Evolutionary conservation across 2,113 vertebrate genomes (phyloP).

Genomic region (Herpailurus yagouaroundi): DNA sequence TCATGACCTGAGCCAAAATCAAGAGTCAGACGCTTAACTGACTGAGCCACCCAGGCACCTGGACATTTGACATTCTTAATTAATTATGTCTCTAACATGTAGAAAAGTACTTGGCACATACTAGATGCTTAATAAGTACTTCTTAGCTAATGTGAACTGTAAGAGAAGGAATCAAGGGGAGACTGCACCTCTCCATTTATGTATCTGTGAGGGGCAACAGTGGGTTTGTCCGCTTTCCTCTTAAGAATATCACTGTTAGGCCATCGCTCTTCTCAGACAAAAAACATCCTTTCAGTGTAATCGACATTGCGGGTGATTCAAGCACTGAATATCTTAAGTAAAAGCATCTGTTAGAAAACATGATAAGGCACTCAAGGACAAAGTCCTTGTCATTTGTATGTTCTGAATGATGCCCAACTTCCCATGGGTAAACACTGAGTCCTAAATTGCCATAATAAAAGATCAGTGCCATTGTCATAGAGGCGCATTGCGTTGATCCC

Average conservation of each 20-base stretch:
- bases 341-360: constrained; percentile 53
- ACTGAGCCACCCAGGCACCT: too few species aligned
- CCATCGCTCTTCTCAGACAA: neutral
- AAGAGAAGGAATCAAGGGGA: neutral
- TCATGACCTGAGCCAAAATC: too few species aligned
- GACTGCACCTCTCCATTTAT: neutral
- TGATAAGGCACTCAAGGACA: constrained; percentile 31
- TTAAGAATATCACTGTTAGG: neutral
- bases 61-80: neutral
- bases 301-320: constrained; percentile 10
- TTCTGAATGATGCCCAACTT: constrained; percentile 29
- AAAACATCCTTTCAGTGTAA: neutral
- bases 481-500: constrained; percentile 43
- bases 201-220: neutral
- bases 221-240: neutral
- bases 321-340: constrained; percentile 53
- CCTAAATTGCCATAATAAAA: constrained; percentile 19
- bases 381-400: constrained; percentile 13
- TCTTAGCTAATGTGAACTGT: neutral
- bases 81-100: neutral
- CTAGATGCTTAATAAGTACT: neutral
- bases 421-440: neutral
- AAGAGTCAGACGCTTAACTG: too few species aligned
- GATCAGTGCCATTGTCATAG: constrained; percentile 40
- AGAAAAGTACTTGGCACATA: neutral